phyloP scores from a whole-genome alignment of 1,140 invertebrate genomes.

The Achatina immaculata region DNA sequence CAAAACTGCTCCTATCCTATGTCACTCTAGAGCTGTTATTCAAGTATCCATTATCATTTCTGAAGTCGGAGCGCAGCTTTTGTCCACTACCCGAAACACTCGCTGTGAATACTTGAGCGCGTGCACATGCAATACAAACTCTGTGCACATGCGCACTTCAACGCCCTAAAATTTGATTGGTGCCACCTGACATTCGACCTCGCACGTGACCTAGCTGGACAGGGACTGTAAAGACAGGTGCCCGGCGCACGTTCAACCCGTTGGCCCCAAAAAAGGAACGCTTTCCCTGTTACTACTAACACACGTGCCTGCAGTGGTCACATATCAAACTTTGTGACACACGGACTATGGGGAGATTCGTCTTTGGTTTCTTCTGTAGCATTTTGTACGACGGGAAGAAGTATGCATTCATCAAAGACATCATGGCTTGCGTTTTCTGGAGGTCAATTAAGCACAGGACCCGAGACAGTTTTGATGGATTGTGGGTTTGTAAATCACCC shows the following conservation, averaged over 20 bases:
- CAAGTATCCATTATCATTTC: background rate
- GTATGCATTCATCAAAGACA: conserved; percentile 10
- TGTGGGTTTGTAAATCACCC: background rate
- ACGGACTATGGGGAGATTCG: background rate
- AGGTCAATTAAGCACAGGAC: background rate
- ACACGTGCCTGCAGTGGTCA: background rate
- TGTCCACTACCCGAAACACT: background rate
- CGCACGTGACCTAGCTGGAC: conserved; percentile 32
- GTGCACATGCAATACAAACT: conserved; percentile 22
- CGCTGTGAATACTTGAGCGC: background rate
- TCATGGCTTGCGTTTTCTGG: background rate
- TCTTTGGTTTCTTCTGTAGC: background rate
- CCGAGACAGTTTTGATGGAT: background rate
- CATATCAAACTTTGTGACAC: conserved; percentile 35
- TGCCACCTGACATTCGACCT: conserved; percentile 28
- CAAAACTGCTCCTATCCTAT: background rate
- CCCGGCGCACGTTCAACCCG: conserved; percentile 15
- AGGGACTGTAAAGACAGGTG: conserved; percentile 14
- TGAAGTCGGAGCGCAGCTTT: background rate
- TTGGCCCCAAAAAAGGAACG: background rate
- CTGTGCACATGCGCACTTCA: conserved; percentile 17
- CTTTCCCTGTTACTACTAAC: background rate
- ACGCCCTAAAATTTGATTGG: conserved; percentile 34
- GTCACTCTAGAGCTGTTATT: background rate
- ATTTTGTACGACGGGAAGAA: background rate